Conservation (phyloP, 2,797 vertebrate genomes). For the Gymnothorax reevesii region DNA sequence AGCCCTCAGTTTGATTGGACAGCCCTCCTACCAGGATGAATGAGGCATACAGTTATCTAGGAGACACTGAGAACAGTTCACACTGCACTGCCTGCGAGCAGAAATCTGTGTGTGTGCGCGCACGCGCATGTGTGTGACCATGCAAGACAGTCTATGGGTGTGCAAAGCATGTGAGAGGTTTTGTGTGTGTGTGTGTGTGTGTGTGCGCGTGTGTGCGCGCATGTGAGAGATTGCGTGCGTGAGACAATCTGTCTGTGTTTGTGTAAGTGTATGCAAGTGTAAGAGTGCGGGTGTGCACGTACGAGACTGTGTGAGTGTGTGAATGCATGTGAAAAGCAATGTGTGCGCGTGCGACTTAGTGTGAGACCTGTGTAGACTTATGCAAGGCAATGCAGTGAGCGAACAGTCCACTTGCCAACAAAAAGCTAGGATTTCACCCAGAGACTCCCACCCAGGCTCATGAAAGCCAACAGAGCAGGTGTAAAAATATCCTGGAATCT, state of each 20-base stretch:
- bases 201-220: too few species aligned
- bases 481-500: not conserved
- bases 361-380: too few species aligned
- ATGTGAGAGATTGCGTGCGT: too few species aligned
- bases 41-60: not conserved
- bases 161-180: not conserved
- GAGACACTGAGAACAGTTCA: not conserved
- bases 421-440: not conserved
- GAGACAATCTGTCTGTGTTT: too few species aligned
- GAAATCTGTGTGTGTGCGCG: not conserved
- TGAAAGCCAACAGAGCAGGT: not conserved
- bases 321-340: too few species aligned
- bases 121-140: not conserved
- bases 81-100: not conserved
- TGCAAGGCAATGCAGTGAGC: not conserved
- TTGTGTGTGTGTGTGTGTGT: not conserved
- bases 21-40: not conserved
- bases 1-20: not conserved
- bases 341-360: not conserved
- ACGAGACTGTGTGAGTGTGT: not conserved
- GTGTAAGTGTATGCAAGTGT: too few species aligned
- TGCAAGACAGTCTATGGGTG: not conserved
- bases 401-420: not conserved
- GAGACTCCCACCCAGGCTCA: not conserved
- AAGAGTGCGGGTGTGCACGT: too few species aligned